These are phyloP conservation scores for Parochlus steinenii DNA, from an alignment of 2,888 invertebrate species.

Conservation along the genomic window DNA sequence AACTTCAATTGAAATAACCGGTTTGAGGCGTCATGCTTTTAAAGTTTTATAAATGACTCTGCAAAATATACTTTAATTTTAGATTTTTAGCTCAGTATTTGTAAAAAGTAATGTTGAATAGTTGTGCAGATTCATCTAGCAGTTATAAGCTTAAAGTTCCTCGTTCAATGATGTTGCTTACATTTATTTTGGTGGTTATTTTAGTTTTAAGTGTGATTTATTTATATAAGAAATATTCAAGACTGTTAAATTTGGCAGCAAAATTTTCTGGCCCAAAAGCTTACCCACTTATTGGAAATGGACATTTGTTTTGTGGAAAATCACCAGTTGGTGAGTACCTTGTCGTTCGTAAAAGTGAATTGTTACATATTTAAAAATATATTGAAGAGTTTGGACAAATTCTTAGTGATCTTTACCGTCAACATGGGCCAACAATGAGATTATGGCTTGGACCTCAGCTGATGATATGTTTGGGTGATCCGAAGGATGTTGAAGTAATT, in stretches of 20 bases:
- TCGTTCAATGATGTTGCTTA: no score
- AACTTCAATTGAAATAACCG: no score
- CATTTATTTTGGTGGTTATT: no score
- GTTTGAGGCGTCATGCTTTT: no score
- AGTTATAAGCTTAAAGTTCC: no score
- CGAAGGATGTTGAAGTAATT: constrained; percentile 33
- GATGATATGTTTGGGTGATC: constrained; percentile 29
- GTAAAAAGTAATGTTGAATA: no score
- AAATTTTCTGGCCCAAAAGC: constrained; percentile 21
- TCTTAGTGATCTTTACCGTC: background rate
- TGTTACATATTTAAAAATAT: background rate
- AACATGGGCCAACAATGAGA: constrained; percentile 6
- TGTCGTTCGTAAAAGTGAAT: background rate
- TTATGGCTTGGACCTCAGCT: constrained; percentile 32
- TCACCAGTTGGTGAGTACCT: constrained; percentile 4
- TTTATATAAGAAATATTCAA: constrained; percentile 3
- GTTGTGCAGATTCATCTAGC: no score
- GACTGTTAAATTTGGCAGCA: constrained; percentile 7
- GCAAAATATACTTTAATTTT: no score
- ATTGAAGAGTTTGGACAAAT: constrained; percentile 5
- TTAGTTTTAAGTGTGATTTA: no score
- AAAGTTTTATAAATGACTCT: no score
- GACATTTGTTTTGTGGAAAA: constrained; percentile 6
- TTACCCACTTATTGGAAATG: constrained; percentile 22
- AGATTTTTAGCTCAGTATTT: no score